Percentiles rank a stretch among this genome's conserved stretches.
Evolutionary conservation across 1,140 invertebrate species (phyloP).

Genomic region (Euwallacea fornicatus): DNA sequence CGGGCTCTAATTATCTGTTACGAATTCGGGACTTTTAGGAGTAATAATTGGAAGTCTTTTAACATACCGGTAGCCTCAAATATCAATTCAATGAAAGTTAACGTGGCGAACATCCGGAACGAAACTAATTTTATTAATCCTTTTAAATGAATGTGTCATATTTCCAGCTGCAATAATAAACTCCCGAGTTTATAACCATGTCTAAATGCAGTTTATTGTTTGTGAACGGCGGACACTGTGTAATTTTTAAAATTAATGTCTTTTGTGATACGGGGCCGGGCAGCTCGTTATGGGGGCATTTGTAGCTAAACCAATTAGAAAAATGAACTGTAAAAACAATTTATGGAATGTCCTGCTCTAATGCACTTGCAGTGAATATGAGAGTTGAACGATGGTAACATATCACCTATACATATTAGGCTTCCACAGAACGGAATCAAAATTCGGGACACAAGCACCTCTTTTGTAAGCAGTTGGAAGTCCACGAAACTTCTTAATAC

Average conservation of each 20-base stretch:
- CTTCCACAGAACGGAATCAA: too few relatives aligned
- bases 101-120: not conserved
- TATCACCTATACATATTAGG: too few relatives aligned
- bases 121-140: conserved; percentile 2
- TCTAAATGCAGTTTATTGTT: conserved; percentile 6
- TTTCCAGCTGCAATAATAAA: not conserved
- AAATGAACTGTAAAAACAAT: conserved; percentile 3
- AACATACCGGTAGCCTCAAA: not conserved
- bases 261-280: not conserved
- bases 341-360: conserved; percentile 1
- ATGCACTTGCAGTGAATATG: not conserved
- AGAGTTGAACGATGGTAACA: too few relatives aligned
- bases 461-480: too few relatives aligned
- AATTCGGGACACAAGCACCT: too few relatives aligned
- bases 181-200: not conserved
- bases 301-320: conserved; percentile 1
- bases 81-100: not conserved
- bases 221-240: not conserved
- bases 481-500: too few relatives aligned
- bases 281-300: conserved; percentile 1
- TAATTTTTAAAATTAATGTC: conserved; percentile 6
- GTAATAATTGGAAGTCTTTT: not conserved
- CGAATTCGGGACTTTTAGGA: not conserved
- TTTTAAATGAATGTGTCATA: conserved; percentile 3
- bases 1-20: conserved; percentile 2